Evolutionary conservation across 2,797 vertebrate genomes (phyloP), one percentile per base, ranked within the genome.

Genomic region (Helostoma temminkii): DNA sequence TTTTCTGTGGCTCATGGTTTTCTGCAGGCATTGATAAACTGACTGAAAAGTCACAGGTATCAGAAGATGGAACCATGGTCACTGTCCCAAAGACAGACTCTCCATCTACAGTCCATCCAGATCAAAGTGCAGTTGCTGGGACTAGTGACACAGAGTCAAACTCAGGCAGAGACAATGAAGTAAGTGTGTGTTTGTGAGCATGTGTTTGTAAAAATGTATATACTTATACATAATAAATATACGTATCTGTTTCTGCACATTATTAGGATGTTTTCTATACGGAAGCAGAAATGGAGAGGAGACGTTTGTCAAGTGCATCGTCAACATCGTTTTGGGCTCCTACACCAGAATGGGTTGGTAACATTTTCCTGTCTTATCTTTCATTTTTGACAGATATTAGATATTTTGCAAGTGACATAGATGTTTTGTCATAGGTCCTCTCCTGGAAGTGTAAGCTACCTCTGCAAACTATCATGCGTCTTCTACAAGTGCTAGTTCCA

Each of bases 361-460:
- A 25, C 2, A 30, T 39, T 3, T 3, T 12, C 19, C 7, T 67
- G 12, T 28, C 25, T 10, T 21, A 7, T 16, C 6, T 39, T 58
- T 19, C 21, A 3, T 18, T 62, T 30, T 50, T 41, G 1, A 30
- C 21, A 6, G 5, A 25, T 9, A 2, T 42, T 64, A 1, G 2
- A 39, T 36, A 45, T 58, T 54, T 52, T 3, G 14, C 24, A 48
- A 61, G 42, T 25, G 0, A 12, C 0, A 18, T 24, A 25, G 2
- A 57, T 68, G 16, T 41, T 60, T 15, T 68, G 0, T 56, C 28
- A 1, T 76, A 99, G 98, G 94, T 96, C 18, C 90, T 96, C 37
- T 97, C 97, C 70, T 99, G 98, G 98, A 99, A 98, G 89, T 94
- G 94, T 6, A 99, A 99, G 81, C 93, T 99, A 56, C 98, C 98